Evolutionary conservation across 2,888 invertebrate species (phyloP).

Genomic region (Synergus itoensis): DNA sequence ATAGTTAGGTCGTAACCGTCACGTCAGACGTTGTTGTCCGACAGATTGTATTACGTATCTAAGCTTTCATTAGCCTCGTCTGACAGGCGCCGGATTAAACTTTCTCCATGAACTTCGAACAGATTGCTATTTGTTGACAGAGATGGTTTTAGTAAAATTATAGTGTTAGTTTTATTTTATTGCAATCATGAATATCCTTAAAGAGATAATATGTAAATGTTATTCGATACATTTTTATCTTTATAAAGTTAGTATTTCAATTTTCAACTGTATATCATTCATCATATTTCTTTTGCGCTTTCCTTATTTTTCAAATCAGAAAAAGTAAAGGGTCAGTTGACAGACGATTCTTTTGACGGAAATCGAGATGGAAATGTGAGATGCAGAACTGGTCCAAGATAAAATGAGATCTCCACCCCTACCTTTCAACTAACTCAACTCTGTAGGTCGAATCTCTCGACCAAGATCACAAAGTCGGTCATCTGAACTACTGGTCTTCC

Average conservation of each 20-base stretch:
- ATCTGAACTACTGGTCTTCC: conserved; percentile 44
- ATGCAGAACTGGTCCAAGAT: neutral
- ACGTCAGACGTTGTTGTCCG: conserved; percentile 67
- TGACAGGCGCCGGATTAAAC: conserved; percentile 70
- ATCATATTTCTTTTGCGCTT: too few relatives aligned
- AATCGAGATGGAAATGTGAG: neutral
- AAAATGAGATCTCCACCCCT: neutral
- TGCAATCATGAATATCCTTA: too few relatives aligned
- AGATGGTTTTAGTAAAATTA: conserved; percentile 20
- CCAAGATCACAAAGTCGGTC: conserved; percentile 61
- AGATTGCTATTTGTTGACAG: conserved; percentile 40
- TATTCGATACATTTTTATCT: too few relatives aligned
- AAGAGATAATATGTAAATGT: too few relatives aligned
- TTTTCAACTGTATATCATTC: too few relatives aligned
- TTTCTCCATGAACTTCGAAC: conserved; percentile 53
- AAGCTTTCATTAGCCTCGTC: conserved; percentile 72
- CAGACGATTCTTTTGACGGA: neutral
- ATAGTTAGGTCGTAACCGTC: conserved; percentile 66
- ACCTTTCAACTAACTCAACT: conserved; percentile 13
- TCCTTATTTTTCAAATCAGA: too few relatives aligned
- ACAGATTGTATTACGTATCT: conserved; percentile 70
- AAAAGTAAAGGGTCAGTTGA: too few relatives aligned
- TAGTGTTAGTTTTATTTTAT: neutral
- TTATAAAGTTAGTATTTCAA: too few relatives aligned
- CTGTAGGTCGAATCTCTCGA: conserved; percentile 59